These are phyloP conservation scores for Neodontobutis hainanensis DNA, from an alignment of 2,113 vertebrate genomes.

Conservation along the genomic window DNA sequence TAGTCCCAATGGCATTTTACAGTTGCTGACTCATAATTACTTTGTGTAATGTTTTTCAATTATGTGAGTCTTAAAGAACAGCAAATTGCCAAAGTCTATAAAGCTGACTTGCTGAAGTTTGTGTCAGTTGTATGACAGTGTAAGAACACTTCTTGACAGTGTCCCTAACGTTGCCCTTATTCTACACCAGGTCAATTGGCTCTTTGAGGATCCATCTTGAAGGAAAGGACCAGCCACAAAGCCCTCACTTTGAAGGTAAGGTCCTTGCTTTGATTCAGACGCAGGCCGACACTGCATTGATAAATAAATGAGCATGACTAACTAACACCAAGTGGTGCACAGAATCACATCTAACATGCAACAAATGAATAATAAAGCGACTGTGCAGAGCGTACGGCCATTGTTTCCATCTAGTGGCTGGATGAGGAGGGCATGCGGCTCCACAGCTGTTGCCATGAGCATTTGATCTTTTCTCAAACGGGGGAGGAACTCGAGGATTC, in stretches of 20 bases:
- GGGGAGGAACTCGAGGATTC: slow-evolving; percentile 71
- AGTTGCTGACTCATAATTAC: slow-evolving; percentile 64
- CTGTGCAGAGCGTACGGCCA: slow-evolving; percentile 44
- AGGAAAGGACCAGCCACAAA: background rate
- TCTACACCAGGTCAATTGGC: background rate
- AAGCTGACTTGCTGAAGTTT: slow-evolving; percentile 1
- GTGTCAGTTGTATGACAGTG: background rate
- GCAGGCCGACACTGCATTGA: background rate
- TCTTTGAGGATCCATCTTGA: slow-evolving; percentile 4
- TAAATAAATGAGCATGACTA: slow-evolving; percentile 17
- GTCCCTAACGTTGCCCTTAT: background rate
- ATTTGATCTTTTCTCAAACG: slow-evolving; percentile 69
- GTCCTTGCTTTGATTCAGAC: slow-evolving; percentile 10
- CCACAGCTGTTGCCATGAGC: slow-evolving; percentile 62
- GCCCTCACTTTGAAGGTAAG: slow-evolving; percentile 8
- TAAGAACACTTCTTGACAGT: background rate
- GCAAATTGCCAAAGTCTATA: slow-evolving; percentile 3
- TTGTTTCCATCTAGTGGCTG: slow-evolving; percentile 82
- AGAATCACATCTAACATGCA: slow-evolving; percentile 35
- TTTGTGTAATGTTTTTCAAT: slow-evolving; percentile 56
- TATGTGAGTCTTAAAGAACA: slow-evolving; percentile 27
- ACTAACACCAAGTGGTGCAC: slow-evolving; percentile 15
- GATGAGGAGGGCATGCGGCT: slow-evolving; percentile 56
- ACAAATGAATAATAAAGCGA: slow-evolving; percentile 20
- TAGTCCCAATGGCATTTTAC: slow-evolving; percentile 50